These are phyloP conservation scores for Acleris cristana DNA, from an alignment of 2,888 invertebrate genomes.

Conservation along the genomic window DNA sequence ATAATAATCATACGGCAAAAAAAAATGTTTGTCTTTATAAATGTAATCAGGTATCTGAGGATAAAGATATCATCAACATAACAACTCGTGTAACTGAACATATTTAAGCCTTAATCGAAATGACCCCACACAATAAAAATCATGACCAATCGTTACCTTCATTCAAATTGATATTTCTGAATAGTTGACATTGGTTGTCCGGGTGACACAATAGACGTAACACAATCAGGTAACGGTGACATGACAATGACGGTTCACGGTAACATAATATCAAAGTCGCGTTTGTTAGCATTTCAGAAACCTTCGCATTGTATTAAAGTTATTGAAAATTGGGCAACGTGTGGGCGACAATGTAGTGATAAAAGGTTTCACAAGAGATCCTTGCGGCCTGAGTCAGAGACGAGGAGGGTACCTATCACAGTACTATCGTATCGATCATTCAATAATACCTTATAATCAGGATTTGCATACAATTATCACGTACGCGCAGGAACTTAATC, in stretches of 20 bases:
- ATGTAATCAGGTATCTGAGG: too few species aligned
- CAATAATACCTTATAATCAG: not conserved
- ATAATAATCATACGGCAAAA: too few species aligned
- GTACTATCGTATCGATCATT: not conserved
- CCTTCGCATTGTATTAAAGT: constrained; percentile 48
- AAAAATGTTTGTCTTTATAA: too few species aligned
- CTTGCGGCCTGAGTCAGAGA: constrained; percentile 21
- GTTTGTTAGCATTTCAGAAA: constrained; percentile 54
- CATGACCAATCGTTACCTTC: constrained; percentile 37
- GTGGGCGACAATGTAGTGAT: constrained; percentile 2
- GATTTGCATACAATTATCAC: not conserved
- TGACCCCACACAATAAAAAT: constrained; percentile 12
- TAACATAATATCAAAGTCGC: constrained; percentile 56
- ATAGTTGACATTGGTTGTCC: constrained; percentile 47
- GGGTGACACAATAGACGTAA: constrained; percentile 43
- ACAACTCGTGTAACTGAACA: too few species aligned
- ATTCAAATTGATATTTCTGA: constrained; percentile 33
- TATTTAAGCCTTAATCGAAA: not conserved
- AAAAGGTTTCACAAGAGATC: constrained; percentile 21
- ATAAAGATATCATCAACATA: too few species aligned
- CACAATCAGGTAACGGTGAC: constrained; percentile 33
- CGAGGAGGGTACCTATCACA: constrained; percentile 12
- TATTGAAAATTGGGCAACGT: constrained; percentile 26
- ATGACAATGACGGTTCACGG: constrained; percentile 44
- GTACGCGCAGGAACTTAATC: not conserved